Evolutionary conservation across 2,888 invertebrate species (phyloP), one percentile per base, ranked within the genome.

Genomic region (Empis stercorea): DNA sequence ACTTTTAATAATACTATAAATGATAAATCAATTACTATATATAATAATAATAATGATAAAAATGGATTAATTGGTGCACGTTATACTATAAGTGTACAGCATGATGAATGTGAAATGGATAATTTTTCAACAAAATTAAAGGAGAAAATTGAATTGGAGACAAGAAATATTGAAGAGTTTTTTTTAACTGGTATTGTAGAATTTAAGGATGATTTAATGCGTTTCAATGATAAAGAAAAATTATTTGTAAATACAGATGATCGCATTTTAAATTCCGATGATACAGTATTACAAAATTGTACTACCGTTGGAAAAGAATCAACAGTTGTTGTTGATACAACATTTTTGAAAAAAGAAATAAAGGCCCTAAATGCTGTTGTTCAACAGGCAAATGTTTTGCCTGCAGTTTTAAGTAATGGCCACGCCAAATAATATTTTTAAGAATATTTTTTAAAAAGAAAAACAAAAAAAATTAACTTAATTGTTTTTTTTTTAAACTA

Each of bases 101-200:
- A 67, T 46, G 67, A 67, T 54, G 66, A 66, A 47, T 67, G 65
- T 52, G 69, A 69, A 57, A 67, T 68, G 65, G 66, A 68, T 52
- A 66, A 67, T 48, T 56, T 69, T 54, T 66, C 67, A 13, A 65
- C 59, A 54, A 66, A 67, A 47, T 51, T 69, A 7, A 68, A 64
- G 55, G 65, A 66, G 51, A 68, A 69, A 51, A 61, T 69, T 48
- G 69, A 65, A 51, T 62, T 65, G 38, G 69, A 69, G 54, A 65
- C 70, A 46, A 63, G 64, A 52, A 70, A 68, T 55, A 69, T 70
- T 59, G 69, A 70, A 58, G 70, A 67, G 48, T 69, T 70, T 58
- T 65, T 70, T 56, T 68, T 68, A 38, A 64, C 62, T 48, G 69
- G 69, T 53, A 68, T 70, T 54, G 69, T 67, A 46, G 69, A 64